Conservation (phyloP, 2,888 invertebrate species). For the Cerceris rybyensis region DNA sequence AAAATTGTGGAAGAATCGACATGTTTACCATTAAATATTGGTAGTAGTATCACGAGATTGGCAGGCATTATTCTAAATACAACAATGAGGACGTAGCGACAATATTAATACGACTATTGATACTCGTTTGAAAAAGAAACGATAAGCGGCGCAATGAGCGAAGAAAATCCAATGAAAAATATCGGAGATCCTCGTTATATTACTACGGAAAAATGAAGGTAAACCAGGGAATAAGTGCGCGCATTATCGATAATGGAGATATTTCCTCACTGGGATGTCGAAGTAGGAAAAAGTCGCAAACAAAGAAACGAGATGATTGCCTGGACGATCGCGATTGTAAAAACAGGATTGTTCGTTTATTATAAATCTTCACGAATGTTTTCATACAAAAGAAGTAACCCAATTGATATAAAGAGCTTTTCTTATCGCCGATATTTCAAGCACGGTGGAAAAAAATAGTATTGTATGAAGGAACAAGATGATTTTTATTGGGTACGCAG, state of each 20-base stretch:
- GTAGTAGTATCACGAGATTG: not conserved
- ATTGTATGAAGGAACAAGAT: too few species aligned
- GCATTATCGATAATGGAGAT: slow-evolving; percentile 18
- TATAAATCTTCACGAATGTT: too few species aligned
- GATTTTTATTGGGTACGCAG: too few species aligned
- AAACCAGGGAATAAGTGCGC: not conserved
- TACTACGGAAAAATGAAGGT: slow-evolving; percentile 13
- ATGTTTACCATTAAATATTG: too few species aligned
- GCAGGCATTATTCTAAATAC: not conserved
- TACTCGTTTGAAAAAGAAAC: not conserved
- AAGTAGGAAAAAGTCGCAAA: not conserved
- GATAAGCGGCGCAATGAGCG: not conserved
- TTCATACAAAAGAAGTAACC: too few species aligned
- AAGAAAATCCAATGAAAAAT: slow-evolving; percentile 10
- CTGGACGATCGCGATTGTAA: too few species aligned
- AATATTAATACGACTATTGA: not conserved
- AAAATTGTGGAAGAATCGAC: too few species aligned
- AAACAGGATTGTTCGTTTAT: too few species aligned
- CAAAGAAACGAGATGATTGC: too few species aligned
- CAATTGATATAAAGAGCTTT: too few species aligned
- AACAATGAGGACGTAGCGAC: not conserved
- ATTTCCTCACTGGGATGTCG: not conserved
- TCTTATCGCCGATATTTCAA: too few species aligned
- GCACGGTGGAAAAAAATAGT: too few species aligned
- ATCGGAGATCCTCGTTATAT: slow-evolving; percentile 10